Percentiles rank a stretch among this genome's conserved stretches.
These are phyloP conservation scores for Cataglyphis livida DNA, from an alignment of 2,888 invertebrate species.

Conservation along the genomic window DNA sequence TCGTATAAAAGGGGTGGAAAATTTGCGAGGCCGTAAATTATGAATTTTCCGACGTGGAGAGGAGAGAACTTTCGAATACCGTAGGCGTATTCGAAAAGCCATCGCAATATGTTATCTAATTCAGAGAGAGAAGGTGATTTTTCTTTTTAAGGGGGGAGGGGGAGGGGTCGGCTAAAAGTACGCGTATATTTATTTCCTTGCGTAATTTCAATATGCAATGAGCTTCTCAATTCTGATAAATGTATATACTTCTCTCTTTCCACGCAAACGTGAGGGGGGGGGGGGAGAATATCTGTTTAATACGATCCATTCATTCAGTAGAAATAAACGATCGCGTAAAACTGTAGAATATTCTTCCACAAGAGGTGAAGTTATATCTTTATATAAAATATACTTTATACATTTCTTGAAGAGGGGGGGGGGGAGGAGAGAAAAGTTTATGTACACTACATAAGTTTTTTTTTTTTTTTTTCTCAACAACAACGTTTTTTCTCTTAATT, in stretches of 20 bases:
- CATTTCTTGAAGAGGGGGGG: not conserved
- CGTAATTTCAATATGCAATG: constrained; percentile 35
- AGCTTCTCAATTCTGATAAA: constrained; percentile 34
- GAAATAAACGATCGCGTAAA: constrained; percentile 29
- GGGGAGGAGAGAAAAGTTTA: not conserved
- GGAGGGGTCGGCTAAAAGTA: not conserved
- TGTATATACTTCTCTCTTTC: constrained; percentile 30
- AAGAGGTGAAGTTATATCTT: not conserved
- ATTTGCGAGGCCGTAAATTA: constrained; percentile 82
- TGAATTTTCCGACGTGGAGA: constrained; percentile 80
- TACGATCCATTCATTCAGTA: constrained; percentile 25
- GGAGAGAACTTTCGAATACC: constrained; percentile 82
- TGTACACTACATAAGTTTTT: constrained; percentile 25
- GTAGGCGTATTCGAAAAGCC: constrained; percentile 75
- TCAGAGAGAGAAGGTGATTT: constrained; percentile 13
- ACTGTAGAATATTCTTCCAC: not conserved
- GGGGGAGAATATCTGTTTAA: constrained; percentile 31
- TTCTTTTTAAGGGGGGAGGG: not conserved
- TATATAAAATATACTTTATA: constrained; percentile 27
- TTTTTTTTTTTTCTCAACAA: no score
- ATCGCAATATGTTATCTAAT: constrained; percentile 33
- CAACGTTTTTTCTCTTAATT: constrained; percentile 28
- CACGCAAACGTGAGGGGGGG: not conserved
- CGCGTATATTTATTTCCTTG: constrained; percentile 31
- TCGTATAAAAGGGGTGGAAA: constrained; percentile 58